Evolutionary conservation across 1,140 invertebrate species (phyloP).

Genomic region (Diabrotica virgifera): DNA sequence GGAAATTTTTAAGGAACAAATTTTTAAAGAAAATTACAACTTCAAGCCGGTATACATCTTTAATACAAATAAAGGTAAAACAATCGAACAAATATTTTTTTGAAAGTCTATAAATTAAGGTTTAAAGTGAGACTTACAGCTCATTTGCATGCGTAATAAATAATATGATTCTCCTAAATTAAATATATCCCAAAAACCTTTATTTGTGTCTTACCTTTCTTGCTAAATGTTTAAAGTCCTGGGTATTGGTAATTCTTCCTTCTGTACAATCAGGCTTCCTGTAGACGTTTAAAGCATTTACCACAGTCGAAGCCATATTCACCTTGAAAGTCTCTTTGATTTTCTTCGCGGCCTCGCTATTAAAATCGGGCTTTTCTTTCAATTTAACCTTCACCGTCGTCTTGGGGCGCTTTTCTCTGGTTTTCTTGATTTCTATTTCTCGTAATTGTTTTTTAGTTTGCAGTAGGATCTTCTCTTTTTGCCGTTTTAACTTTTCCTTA

Average conservation of each 20-base stretch:
- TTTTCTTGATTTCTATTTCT: constrained; percentile 36
- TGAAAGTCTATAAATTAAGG: too few species aligned
- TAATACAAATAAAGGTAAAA: too few species aligned
- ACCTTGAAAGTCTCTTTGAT: constrained; percentile 87
- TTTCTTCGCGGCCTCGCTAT: constrained; percentile 53
- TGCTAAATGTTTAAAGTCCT: constrained; percentile 94
- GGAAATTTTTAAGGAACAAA: too few species aligned
- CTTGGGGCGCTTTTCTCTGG: constrained; percentile 43
- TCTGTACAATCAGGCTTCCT: constrained; percentile 78
- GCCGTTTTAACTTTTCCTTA: constrained; percentile 71
- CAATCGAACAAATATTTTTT: too few species aligned
- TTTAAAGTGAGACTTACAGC: too few species aligned
- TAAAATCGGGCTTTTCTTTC: constrained; percentile 51
- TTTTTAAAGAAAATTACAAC: too few species aligned
- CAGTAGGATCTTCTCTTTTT: constrained; percentile 58
- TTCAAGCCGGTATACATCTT: too few species aligned
- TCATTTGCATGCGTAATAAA: too few species aligned
- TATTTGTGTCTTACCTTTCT: constrained; percentile 70
- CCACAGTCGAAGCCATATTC: constrained; percentile 87
- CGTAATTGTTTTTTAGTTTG: constrained; percentile 41
- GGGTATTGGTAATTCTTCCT: constrained; percentile 82
- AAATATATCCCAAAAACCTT: too few species aligned
- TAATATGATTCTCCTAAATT: too few species aligned
- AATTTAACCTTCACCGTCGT: constrained; percentile 35
- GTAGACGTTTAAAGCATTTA: constrained; percentile 87